Base-by-base conservation (phyloP, 2,113 vertebrate genomes). In the Illadopsis cleaveri region DNA sequence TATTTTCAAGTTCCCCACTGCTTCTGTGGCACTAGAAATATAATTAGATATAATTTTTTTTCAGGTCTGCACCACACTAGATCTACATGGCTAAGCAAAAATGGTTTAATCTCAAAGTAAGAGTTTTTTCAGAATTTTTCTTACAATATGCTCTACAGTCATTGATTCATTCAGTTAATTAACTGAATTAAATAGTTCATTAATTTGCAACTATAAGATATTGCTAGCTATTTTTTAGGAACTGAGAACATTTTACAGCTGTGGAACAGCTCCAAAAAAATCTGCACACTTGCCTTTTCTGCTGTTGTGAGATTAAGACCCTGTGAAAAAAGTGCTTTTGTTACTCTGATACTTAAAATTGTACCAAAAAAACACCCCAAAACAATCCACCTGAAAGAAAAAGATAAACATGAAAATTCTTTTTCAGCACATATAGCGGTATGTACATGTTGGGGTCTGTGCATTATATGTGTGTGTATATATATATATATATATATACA, bases 321-420 rank as follows among this genome's bases (percentile, higher is more conserved):
- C 5, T 62, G 31, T 57, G 45, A 82, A 17, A 65, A 53, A 85
- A 82, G 19, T 10, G 30, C 13, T 31, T 75, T 57, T 58, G 17
- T 66, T 90, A 42, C n/a, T 71, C 30, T 31, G 11, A 48, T 62
- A 56, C 12, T 8, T 45, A 65, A 85, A 77, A 51, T 45, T 69
- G 6, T 65, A 28, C 8, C 6, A 10, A 35, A 35, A n/a, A 35
- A 37, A 15, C 0, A 1, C 3, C 3, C 2, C 10, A 4, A 40
- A 84, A 48, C 12, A 51, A 23, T 35, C 11, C 3, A 20, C 24
- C 10, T 24, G 12, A 81, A 85, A 50, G 8, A 77, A 75, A 53
- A 65, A 56, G 15, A 16, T 38, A 51, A 47, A 56, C 15, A 22
- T 9, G 13, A n/a, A 18, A 80, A 15, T 73, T 40, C 1, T 84